These are phyloP conservation scores for Abramis brama DNA, from an alignment of 2,113 vertebrate species.

Conservation along the genomic window DNA sequence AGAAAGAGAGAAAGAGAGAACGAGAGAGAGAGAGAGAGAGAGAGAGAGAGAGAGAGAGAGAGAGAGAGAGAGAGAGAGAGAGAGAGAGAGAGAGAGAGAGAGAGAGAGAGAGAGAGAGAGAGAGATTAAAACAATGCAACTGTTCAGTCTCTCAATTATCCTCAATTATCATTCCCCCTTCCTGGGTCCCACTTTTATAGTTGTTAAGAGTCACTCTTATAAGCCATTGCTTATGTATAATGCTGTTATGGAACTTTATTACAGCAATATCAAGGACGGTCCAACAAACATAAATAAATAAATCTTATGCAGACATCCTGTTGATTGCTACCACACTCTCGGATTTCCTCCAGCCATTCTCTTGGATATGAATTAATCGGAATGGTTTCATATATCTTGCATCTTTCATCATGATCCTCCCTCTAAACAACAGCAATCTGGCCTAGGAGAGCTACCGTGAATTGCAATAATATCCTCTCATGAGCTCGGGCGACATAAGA, in stretches of 20 bases:
- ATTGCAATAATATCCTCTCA: neutral
- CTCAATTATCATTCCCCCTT: constrained; percentile 16
- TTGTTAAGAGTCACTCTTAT: neutral
- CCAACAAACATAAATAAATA: neutral
- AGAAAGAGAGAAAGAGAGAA: too few relatives aligned
- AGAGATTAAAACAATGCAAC: neutral
- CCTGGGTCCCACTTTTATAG: constrained; percentile 14
- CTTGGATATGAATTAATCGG: neutral
- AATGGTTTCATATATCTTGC: constrained; percentile 3
- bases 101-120: too few relatives aligned
- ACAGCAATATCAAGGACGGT: neutral
- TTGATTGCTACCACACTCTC: neutral
- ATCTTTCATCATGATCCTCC: neutral
- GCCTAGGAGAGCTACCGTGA: neutral
- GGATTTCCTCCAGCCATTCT: neutral
- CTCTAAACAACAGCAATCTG: neutral
- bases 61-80: too few relatives aligned
- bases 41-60: too few relatives aligned
- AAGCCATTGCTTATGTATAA: neutral
- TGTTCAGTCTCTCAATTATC: constrained; percentile 20
- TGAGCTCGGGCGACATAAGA: neutral
- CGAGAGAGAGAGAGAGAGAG: too few relatives aligned
- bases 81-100: too few relatives aligned
- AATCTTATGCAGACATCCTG: neutral
- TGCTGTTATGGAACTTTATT: neutral